Percentiles rank a stretch among this genome's conserved stretches.
phyloP scores from a whole-genome alignment of 1,140 invertebrate species.

The Drosophila azteca region DNA sequence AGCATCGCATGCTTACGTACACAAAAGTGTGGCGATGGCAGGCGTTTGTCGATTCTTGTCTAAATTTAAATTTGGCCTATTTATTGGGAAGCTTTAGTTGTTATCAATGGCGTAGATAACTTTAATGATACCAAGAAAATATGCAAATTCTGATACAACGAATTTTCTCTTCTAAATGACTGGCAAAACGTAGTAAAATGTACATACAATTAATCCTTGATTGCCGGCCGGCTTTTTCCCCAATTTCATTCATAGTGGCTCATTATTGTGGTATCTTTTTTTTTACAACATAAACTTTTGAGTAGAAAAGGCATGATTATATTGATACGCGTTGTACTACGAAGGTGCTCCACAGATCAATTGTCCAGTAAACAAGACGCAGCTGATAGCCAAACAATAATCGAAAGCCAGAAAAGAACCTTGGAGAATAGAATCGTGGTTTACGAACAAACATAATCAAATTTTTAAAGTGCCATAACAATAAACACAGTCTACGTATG shows the following conservation, averaged over 20 bases:
- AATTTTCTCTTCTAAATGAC: conserved; percentile 19
- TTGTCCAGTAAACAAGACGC: conserved; percentile 24
- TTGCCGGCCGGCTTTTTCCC: too few species aligned
- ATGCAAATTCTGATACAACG: conserved; percentile 18
- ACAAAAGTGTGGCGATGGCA: neutral
- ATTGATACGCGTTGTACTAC: too few species aligned
- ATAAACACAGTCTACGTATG: conserved; percentile 54
- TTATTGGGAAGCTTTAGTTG: conserved; percentile 60
- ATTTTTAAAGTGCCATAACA: conserved; percentile 43
- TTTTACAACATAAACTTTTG: neutral
- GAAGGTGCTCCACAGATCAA: conserved; percentile 29
- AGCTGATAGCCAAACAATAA: conserved; percentile 64
- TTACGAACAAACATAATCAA: conserved; percentile 21
- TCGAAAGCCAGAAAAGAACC: conserved; percentile 43
- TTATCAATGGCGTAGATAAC: conserved; percentile 79
- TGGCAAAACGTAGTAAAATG: too few species aligned
- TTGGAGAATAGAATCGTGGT: conserved; percentile 45
- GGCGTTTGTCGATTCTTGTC: conserved; percentile 38
- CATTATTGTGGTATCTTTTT: too few species aligned
- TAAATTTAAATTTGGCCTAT: conserved; percentile 80
- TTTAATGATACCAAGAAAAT: conserved; percentile 39
- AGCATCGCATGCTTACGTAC: neutral
- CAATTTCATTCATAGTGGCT: too few species aligned
- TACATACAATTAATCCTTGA: too few species aligned
- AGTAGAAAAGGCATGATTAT: too few species aligned